Evolutionary conservation across 1,140 invertebrate species (phyloP).

Genomic region (Ectropis grisescens): DNA sequence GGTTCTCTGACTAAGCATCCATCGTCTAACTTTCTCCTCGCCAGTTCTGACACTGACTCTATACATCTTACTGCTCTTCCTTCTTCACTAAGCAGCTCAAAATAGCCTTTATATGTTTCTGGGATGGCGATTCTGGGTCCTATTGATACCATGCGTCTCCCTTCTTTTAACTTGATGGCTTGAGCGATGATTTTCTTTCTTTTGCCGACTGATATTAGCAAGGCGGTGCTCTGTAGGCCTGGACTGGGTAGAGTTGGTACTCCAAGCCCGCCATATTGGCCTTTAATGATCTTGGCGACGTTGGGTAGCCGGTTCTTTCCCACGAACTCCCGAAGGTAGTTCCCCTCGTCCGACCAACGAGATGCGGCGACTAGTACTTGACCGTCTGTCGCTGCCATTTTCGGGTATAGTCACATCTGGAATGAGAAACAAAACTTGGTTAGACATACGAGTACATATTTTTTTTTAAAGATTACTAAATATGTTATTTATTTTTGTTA

Average conservation of each 20-base stretch:
- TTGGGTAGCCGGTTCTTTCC: conserved; percentile 84
- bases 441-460: background rate
- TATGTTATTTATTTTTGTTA: background rate
- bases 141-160: conserved; percentile 79
- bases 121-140: conserved; percentile 90
- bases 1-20: conserved; percentile 89
- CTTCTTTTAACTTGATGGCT: conserved; percentile 92
- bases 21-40: conserved; percentile 81
- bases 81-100: conserved; percentile 94
- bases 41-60: conserved; percentile 87
- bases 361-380: conserved; percentile 87
- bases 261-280: conserved; percentile 90
- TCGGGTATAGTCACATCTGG: conserved; percentile 56
- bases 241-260: conserved; percentile 88
- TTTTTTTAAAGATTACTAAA: conserved; percentile 1
- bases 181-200: conserved; percentile 89
- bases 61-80: conserved; percentile 90
- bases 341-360: conserved; percentile 86
- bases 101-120: conserved; percentile 91
- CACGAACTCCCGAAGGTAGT: conserved; percentile 84
- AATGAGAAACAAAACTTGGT: conserved; percentile 16
- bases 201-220: conserved; percentile 86
- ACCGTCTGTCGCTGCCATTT: conserved; percentile 87
- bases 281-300: conserved; percentile 92
- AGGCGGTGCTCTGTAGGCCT: conserved; percentile 84